Evolutionary conservation across 2,888 invertebrate species (phyloP).

Genomic region (Macrosoma leucophasiata): DNA sequence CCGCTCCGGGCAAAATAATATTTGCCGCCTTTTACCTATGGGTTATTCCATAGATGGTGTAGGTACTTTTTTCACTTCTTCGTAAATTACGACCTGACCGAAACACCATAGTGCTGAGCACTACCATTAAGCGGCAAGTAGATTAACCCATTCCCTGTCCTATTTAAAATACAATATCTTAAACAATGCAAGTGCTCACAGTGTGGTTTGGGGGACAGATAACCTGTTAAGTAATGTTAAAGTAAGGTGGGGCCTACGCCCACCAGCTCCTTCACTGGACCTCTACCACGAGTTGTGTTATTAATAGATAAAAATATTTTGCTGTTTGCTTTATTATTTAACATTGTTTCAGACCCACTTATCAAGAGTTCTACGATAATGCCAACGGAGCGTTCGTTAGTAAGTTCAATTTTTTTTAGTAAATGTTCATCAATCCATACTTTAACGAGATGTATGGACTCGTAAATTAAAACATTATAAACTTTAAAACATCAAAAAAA

Average conservation of each 20-base stretch:
- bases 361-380: slow-evolving; percentile 40
- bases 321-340: neutral
- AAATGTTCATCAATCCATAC: neutral
- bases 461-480: neutral
- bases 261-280: neutral
- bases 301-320: too few species aligned
- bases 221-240: neutral
- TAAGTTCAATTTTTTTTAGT: slow-evolving; percentile 30
- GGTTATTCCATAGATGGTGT: too few species aligned
- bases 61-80: too few species aligned
- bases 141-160: too few species aligned
- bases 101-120: too few species aligned
- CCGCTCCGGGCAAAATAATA: too few species aligned
- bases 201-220: neutral
- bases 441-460: neutral
- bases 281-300: neutral
- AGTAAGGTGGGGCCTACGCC: neutral
- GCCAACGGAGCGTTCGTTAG: slow-evolving; percentile 40
- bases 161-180: neutral
- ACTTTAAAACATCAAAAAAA: neutral
- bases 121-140: too few species aligned
- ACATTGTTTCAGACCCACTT: slow-evolving; percentile 43
- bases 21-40: too few species aligned
- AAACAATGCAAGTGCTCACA: neutral
- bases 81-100: too few species aligned